phyloP scores from a whole-genome alignment of 2,888 invertebrate species.

The Patella caerulea region DNA sequence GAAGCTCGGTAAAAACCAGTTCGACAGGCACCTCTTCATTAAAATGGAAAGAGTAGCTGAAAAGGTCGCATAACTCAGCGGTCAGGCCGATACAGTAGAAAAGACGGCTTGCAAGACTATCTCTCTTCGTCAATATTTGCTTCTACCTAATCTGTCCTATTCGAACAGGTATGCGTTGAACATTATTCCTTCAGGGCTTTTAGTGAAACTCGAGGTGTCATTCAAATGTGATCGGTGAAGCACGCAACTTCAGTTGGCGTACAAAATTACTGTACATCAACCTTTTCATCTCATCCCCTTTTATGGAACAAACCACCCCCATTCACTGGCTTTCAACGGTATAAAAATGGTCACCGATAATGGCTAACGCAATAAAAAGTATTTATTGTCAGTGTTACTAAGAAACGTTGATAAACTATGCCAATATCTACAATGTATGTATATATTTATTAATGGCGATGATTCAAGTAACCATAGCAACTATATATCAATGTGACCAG shows the following conservation, averaged over 20 bases:
- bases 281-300: no score
- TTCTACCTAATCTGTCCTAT: constrained; percentile 16
- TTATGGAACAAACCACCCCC: neutral
- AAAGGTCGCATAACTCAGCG: constrained; percentile 21
- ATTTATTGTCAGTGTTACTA: constrained; percentile 21
- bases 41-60: constrained; percentile 10
- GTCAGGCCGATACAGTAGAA: constrained; percentile 18
- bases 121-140: constrained; percentile 20
- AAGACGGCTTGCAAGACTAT: neutral
- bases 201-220: neutral
- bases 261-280: neutral
- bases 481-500: constrained; percentile 14
- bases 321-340: constrained; percentile 10
- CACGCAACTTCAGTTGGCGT: neutral
- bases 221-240: neutral
- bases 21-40: neutral
- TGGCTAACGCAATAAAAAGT: constrained; percentile 15
- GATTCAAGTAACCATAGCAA: constrained; percentile 24
- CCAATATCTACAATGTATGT: neutral
- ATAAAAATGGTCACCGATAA: no score
- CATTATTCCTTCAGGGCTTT: constrained; percentile 4
- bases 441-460: neutral
- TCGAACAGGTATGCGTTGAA: constrained; percentile 8
- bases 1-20: neutral
- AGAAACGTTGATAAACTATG: constrained; percentile 27